Percentiles rank a stretch among this genome's conserved stretches.
Evolutionary conservation across 1,140 invertebrate species (phyloP).

Genomic region (Cardiocondyla obscurior): DNA sequence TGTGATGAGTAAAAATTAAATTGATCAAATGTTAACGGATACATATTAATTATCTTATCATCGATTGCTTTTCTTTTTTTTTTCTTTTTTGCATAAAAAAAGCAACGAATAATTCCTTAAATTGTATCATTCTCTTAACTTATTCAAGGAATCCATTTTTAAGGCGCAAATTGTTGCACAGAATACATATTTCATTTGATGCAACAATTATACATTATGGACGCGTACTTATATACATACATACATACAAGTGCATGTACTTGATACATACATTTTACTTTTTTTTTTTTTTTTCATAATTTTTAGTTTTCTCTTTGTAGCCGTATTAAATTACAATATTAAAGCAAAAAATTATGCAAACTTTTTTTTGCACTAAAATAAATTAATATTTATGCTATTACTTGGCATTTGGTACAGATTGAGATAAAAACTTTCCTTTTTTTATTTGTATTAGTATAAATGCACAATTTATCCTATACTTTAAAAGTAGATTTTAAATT

Average conservation of each 20-base stretch:
- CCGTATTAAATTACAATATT: not conserved
- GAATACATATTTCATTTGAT: constrained; percentile 37
- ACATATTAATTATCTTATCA: constrained; percentile 31
- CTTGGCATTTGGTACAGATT: not conserved
- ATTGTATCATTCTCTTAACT: constrained; percentile 52
- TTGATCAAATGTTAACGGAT: constrained; percentile 54
- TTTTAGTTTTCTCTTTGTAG: not conserved
- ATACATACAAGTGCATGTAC: constrained; percentile 17
- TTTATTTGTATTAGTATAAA: not conserved
- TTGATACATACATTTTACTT: not conserved
- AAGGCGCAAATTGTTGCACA: constrained; percentile 50
- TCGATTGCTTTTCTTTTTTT: not conserved
- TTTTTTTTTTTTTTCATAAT: not conserved
- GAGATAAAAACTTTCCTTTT: not conserved
- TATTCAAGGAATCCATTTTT: constrained; percentile 48
- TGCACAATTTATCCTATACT: not conserved
- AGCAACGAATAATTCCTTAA: constrained; percentile 67
- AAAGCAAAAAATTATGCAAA: not conserved
- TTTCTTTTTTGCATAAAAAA: constrained; percentile 62
- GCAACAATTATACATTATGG: constrained; percentile 53
- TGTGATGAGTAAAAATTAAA: constrained; percentile 54
- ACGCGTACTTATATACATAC: constrained; percentile 55
- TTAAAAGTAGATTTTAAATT: not conserved
- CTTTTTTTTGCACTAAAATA: not conserved
- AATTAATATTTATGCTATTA: not conserved